Evolutionary conservation across 2,888 invertebrate genomes (phyloP), one percentile per base, ranked within the genome.

Genomic region (Tachystola acroxantha): DNA sequence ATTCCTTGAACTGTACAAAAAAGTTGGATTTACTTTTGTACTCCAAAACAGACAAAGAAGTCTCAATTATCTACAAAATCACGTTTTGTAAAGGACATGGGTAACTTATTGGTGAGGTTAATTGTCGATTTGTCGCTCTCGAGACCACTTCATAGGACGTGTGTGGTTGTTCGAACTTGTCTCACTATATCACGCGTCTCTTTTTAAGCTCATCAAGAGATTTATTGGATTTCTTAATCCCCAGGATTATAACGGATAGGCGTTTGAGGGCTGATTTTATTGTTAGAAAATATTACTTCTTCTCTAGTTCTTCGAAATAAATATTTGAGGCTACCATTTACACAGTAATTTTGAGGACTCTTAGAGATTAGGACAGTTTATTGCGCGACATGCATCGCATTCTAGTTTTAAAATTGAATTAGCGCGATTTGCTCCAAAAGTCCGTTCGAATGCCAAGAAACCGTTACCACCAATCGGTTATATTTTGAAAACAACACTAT

Each of bases 71-170:
- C n/a, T n/a, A n/a, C n/a, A n/a, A n/a, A 31, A 10, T 26, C 36
- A 36, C 31, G 31, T 31, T 27, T 22, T 2, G 2, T 3, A 20
- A 16, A 44, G 48, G 53, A 48, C 46, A 42, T 41, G 43, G 46
- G 45, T 67, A 66, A 66, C 50, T 57, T 58, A 75, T 56, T 53
- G 58, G 47, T 50, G 51, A 59, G 64, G 64, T 70, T 78, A 76
- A 80, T 74, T 63, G 75, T 46, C 70, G 59, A 78, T 82, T 79
- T 76, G 79, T 77, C 64, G 56, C 14, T 22, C 19, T 20, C 13
- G n/a, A 22, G 12, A 20, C 54, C 48, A 53, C 59, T 57, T 52
- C 46, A 39, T 36, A 47, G 37, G 38, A 37, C 40, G 40, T 42
- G 37, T 51, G 58, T 46, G 52, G 43, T 56, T 52, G 60, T 53